Base-by-base conservation (phyloP, 2,113 vertebrate species). In the Podilymbus podiceps region DNA sequence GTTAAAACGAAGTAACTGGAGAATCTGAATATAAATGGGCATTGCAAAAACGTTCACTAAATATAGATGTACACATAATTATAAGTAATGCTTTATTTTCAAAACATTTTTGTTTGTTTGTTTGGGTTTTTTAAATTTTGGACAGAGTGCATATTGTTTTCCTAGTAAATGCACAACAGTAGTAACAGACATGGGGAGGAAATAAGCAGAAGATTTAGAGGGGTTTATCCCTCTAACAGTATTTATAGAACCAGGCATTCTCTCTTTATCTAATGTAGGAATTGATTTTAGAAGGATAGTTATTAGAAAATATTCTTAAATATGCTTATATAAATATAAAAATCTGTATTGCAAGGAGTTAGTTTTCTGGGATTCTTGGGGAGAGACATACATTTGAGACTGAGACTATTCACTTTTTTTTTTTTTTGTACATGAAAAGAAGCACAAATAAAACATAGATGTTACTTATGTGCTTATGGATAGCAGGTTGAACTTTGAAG, bases 271-370 rank as follows among this genome's bases (percentile, higher is more conserved):
- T 91, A 83, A 73, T 58, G 46, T 68, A 91, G 64, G 42, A 92
- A 96, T 63, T 88, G 38, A 52, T 88, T 91, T 94, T 95, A 72
- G 19, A 44, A 72, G 52, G 25, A 20, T 81, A 40, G 22, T 68
- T 69, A 71, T 19, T 84, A 85, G 66, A 94, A 93, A 91, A 64
- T 92, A 84, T 89, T 92, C 42, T 27, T 81, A 67, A 90, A 74
- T 92, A 47, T 81, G 18, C 21, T 84, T 87, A 42, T 20, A 10
- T 81, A 81, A 90, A 77, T 82, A 46, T 15, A 69, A 73, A 79
- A 66, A 58, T 47, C 50, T 74, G 4, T 31, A 1, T 12, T 72
- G 16, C n/a, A n/a, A n/a, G 35, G 21, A 42, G 15, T 42, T 76
- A 27, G 52, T 55, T 87, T 75, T 12, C 9, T 5, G 46, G 21